These are phyloP conservation scores for Tortrix viridana DNA, from an alignment of 2,888 invertebrate genomes.

Conservation along the genomic window DNA sequence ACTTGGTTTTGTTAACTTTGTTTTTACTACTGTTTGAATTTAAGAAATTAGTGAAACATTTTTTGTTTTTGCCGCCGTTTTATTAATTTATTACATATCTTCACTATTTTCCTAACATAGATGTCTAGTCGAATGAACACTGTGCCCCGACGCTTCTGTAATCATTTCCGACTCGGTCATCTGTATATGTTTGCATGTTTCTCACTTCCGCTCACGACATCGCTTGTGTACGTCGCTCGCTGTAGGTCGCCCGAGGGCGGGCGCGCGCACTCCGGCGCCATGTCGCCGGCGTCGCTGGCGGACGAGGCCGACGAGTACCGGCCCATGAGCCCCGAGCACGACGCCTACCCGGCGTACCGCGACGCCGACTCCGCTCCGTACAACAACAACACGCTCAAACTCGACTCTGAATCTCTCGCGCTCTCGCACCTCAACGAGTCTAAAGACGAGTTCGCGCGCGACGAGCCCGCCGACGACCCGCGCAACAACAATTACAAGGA, in stretches of 20 bases:
- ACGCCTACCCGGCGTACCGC: slow-evolving; percentile 52
- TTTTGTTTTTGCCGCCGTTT: slow-evolving; percentile 11
- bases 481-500: slow-evolving; percentile 84
- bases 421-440: slow-evolving; percentile 58
- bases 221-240: slow-evolving; percentile 75
- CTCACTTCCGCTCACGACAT: slow-evolving; percentile 79
- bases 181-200: slow-evolving; percentile 79
- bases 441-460: slow-evolving; percentile 71
- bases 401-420: slow-evolving; percentile 75
- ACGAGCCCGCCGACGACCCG: slow-evolving; percentile 65
- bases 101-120: slow-evolving; percentile 46
- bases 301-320: slow-evolving; percentile 47
- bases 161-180: slow-evolving; percentile 61
- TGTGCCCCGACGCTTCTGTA: slow-evolving; percentile 60
- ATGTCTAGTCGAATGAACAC: slow-evolving; percentile 46
- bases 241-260: slow-evolving; percentile 79
- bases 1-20: slow-evolving; percentile 19
- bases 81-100: slow-evolving; percentile 11
- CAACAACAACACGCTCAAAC: slow-evolving; percentile 79
- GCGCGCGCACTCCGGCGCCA: slow-evolving; percentile 73
- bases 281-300: slow-evolving; percentile 73
- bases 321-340: slow-evolving; percentile 57
- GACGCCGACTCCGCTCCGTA: slow-evolving; percentile 53
- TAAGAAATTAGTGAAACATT: slow-evolving; percentile 32
- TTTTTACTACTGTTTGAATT: slow-evolving; percentile 20